Base-by-base conservation (phyloP, 1,140 invertebrate species). In the Linepithema humile region DNA sequence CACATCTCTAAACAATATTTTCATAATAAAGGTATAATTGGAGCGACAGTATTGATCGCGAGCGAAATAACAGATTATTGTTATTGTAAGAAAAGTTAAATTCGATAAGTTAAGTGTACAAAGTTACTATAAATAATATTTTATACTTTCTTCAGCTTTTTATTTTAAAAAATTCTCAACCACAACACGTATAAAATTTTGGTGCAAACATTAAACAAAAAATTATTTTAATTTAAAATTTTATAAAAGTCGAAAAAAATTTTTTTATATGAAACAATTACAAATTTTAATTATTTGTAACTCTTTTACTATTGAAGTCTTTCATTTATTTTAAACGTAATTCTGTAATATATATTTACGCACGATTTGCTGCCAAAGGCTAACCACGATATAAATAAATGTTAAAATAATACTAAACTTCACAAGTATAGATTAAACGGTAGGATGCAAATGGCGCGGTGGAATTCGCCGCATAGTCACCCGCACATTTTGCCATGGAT, bases 381-480 rank as follows among this genome's bases (percentile, higher is more conserved):
- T 43, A 17, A 38, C 35, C 17, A 6, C 45, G 23, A 53, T 17
- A 55, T 48, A 6, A 55, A 57, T 48, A 69, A 80, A 80, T 80
- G 64, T 80, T 70, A n/a, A 80, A 80, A 80, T 80, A 80, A 80
- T 80, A 40, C 50, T 43, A 7, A 80, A 80, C 64, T 80, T 43
- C 57, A 69, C 38, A 53, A 80, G 64, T 43, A 80, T 55, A 70
- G 64, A 80, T 80, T 80, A 70, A 80, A 80, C 48, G 38, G 7
- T 17, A 35, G 48, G 35, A 23, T 69, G 45, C 70, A 69, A 80
- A 80, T 40, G 64, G 23, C 53, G 35, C 26, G 75, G 38, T 69
- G 35, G 26, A 80, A 80, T 43, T 80, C 4, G 64, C 75, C 75
- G 50, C 73, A 75, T 29, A 7, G 40, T 64, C 57, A 29, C 40